Evolutionary conservation across 2,888 invertebrate genomes (phyloP).

Genomic region (Polietes domitor): DNA sequence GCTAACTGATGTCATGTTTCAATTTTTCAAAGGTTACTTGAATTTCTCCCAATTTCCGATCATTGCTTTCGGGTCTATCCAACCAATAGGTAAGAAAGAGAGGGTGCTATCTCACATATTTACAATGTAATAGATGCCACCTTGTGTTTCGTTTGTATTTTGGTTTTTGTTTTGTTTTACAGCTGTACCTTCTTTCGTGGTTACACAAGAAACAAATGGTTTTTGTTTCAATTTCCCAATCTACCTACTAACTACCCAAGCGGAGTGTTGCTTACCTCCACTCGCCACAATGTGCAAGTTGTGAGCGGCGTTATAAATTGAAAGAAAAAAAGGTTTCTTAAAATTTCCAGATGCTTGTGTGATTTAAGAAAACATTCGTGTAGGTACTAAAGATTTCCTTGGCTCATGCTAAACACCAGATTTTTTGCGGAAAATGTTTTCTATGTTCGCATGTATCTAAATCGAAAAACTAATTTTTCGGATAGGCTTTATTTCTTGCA

Average conservation of each 20-base stretch:
- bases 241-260: neutral
- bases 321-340: neutral
- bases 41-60: slow-evolving; percentile 28
- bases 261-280: neutral
- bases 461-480: too few species aligned
- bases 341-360: neutral
- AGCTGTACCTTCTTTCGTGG: slow-evolving; percentile 14
- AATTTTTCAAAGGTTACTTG: neutral
- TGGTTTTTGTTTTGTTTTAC: neutral
- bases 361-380: neutral
- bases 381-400: neutral
- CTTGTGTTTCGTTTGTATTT: neutral
- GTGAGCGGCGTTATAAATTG: neutral
- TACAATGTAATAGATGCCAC: neutral
- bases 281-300: neutral
- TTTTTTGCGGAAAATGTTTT: too few species aligned
- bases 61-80: neutral
- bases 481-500: too few species aligned
- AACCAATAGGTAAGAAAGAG: slow-evolving; percentile 1
- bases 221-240: neutral
- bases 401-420: neutral
- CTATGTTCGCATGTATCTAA: too few species aligned
- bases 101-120: neutral
- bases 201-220: neutral
- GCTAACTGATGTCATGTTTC: slow-evolving; percentile 40